Percentiles rank a stretch among this genome's conserved stretches.
Conservation (phyloP, 2,113 vertebrate genomes). For the Malurus melanocephalus region DNA sequence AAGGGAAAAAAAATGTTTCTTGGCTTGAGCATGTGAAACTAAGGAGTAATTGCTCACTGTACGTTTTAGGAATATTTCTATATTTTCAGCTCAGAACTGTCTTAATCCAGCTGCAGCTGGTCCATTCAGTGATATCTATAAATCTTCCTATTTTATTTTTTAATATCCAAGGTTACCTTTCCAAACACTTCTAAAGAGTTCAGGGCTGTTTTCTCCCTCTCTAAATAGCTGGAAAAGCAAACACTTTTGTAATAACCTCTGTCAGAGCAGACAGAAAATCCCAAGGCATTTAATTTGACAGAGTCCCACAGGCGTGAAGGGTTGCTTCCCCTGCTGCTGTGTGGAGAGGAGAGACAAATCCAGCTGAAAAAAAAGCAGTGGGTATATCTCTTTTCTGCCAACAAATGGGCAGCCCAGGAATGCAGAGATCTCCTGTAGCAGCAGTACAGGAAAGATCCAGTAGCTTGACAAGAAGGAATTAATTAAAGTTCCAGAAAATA, state of each 20-base stretch:
- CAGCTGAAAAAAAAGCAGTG: background rate
- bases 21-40: background rate
- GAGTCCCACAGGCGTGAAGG: background rate
- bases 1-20: background rate
- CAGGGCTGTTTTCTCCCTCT: background rate
- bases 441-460: background rate
- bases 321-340: background rate
- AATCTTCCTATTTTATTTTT: background rate
- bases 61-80: background rate
- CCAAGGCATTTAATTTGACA: background rate
- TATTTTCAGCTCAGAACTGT: background rate
- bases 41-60: background rate
- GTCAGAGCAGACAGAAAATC: background rate
- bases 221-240: constrained; percentile 11
- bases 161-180: background rate
- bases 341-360: background rate
- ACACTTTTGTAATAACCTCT: background rate
- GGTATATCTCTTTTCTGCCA: background rate
- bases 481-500: background rate
- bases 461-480: background rate
- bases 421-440: background rate
- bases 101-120: background rate
- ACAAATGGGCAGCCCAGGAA: background rate
- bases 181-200: background rate
- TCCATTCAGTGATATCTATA: background rate